phyloP scores from a whole-genome alignment of 2,888 invertebrate species.

The Brachyptera putata region DNA sequence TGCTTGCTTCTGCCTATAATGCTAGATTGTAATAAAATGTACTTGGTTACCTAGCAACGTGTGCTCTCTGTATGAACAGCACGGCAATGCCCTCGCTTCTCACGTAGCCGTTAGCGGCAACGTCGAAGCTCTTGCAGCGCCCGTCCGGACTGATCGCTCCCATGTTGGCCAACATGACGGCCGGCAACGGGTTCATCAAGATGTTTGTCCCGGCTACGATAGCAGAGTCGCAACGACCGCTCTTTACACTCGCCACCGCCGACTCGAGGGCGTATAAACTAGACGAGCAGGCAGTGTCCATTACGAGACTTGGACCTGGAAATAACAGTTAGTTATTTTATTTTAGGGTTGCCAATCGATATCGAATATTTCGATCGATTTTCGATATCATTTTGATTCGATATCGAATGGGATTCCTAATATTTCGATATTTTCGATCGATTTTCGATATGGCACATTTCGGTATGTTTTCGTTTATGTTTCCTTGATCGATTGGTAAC shows the following conservation, averaged over 20 bases:
- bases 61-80: constrained; percentile 66
- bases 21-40: neutral
- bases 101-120: constrained; percentile 79
- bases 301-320: too few species aligned
- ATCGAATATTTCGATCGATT: too few species aligned
- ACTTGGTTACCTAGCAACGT: neutral
- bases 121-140: constrained; percentile 91
- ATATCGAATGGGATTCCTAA: too few species aligned
- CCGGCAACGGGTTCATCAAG: constrained; percentile 82
- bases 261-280: constrained; percentile 88
- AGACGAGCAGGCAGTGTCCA: constrained; percentile 97
- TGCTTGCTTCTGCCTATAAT: neutral
- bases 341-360: too few species aligned
- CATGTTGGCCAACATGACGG: constrained; percentile 88
- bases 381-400: too few species aligned
- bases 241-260: constrained; percentile 72
- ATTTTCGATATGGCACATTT: too few species aligned
- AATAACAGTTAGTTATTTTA: too few species aligned
- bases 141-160: constrained; percentile 89
- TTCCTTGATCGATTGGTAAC: too few species aligned
- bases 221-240: constrained; percentile 92
- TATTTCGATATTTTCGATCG: too few species aligned
- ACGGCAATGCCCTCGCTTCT: constrained; percentile 83
- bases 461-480: too few species aligned
- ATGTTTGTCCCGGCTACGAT: constrained; percentile 92